Percentiles rank a stretch among this genome's conserved stretches.
Evolutionary conservation across 2,113 vertebrate genomes (phyloP).

Genomic region (Leucoraja erinaceus): DNA sequence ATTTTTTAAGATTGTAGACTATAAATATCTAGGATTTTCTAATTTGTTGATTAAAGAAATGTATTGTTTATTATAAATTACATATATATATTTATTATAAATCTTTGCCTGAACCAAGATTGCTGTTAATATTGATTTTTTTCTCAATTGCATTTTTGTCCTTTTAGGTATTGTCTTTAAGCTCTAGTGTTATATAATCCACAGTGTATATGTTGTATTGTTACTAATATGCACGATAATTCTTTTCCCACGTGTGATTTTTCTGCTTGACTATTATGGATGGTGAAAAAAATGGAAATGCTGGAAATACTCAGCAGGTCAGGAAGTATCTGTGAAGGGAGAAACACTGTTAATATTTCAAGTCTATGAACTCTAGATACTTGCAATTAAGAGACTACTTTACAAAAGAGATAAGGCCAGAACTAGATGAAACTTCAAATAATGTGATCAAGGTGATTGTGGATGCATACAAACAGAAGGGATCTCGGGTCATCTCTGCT

Average conservation of each 20-base stretch:
- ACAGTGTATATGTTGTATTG: constrained; percentile 1
- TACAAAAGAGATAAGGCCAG: too few relatives aligned
- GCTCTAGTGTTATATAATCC: neutral
- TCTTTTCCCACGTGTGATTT: too few relatives aligned
- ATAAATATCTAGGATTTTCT: neutral
- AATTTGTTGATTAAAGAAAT: neutral
- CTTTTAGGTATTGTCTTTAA: neutral
- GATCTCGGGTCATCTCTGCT: too few relatives aligned
- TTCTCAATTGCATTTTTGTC: neutral
- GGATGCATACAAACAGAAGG: too few relatives aligned
- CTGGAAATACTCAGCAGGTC: too few relatives aligned
- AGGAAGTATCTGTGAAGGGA: too few relatives aligned
- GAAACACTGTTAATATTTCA: too few relatives aligned
- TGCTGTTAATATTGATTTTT: neutral
- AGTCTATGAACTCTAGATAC: too few relatives aligned
- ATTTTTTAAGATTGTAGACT: neutral
- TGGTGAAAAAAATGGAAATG: too few relatives aligned
- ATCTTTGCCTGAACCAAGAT: neutral
- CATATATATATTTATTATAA: neutral
- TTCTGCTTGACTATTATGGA: neutral
- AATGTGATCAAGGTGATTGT: too few relatives aligned
- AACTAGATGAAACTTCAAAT: too few relatives aligned
- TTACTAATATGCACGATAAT: neutral
- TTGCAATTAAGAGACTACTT: too few relatives aligned
- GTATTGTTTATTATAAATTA: neutral